Conservation (phyloP, 2,888 invertebrate genomes). For the Rhorus exstirpatorius region DNA sequence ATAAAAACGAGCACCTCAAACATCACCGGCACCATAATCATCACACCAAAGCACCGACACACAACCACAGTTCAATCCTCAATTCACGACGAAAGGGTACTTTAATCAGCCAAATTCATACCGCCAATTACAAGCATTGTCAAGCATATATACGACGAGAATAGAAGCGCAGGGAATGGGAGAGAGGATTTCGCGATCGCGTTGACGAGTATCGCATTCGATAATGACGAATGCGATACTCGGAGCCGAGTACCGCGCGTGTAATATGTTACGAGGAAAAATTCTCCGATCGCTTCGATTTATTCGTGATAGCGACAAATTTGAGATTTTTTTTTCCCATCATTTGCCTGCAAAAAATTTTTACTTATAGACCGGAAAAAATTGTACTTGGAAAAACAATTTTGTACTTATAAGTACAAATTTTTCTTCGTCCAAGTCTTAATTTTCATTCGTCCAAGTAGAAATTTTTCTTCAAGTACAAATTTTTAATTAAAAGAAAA, state of each 20-base stretch:
- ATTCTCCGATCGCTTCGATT: background rate
- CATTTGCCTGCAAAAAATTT: background rate
- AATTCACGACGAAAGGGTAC: conserved; percentile 84
- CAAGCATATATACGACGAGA: conserved; percentile 37
- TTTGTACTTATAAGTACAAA: too few relatives aligned
- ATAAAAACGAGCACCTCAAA: conserved; percentile 84
- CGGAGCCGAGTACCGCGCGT: conserved; percentile 12
- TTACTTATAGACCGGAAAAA: too few relatives aligned
- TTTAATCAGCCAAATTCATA: conserved; percentile 72
- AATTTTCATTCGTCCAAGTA: too few relatives aligned
- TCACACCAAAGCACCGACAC: conserved; percentile 83
- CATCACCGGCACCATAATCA: conserved; percentile 84
- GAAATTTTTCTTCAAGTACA: too few relatives aligned
- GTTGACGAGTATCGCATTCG: conserved; percentile 57
- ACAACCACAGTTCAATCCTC: conserved; percentile 85
- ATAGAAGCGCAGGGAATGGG: background rate
- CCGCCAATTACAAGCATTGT: conserved; percentile 61
- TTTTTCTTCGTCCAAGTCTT: too few relatives aligned
- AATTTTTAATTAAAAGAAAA: too few relatives aligned
- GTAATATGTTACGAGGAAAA: conserved; percentile 25
- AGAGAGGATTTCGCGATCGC: conserved; percentile 45
- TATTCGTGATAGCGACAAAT: background rate
- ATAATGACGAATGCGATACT: conserved; percentile 29
- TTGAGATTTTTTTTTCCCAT: background rate
- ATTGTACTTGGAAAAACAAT: too few relatives aligned